Evolutionary conservation across 2,113 vertebrate species (phyloP).

Genomic region (Megalops atlanticus): DNA sequence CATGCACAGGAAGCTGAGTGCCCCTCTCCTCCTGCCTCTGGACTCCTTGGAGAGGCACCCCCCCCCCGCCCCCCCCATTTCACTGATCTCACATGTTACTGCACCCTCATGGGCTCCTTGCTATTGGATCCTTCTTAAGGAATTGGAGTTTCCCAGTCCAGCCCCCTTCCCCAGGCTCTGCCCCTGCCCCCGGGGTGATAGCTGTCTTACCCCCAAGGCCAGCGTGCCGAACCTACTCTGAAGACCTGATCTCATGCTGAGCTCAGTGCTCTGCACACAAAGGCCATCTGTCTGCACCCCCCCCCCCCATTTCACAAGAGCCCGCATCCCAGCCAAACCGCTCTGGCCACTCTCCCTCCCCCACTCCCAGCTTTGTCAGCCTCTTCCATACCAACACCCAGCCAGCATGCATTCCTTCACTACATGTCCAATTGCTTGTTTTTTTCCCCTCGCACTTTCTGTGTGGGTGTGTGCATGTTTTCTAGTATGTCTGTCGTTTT

Average conservation of each 20-base stretch:
- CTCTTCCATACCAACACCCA: constrained; percentile 16
- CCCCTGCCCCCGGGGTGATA: too few species aligned
- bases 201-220: not conserved
- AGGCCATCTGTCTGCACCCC: constrained; percentile 30
- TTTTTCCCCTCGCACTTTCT: not conserved
- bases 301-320: not conserved
- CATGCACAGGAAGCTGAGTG: not conserved
- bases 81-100: too few species aligned
- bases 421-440: not conserved
- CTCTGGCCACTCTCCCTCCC: not conserved
- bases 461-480: not conserved
- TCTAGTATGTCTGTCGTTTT: too few species aligned
- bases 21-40: not conserved
- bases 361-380: constrained; percentile 12
- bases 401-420: constrained; percentile 19
- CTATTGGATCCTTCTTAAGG: too few species aligned
- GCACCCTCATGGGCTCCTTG: not conserved
- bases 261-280: constrained; percentile 16
- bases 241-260: constrained; percentile 20
- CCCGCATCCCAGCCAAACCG: not conserved
- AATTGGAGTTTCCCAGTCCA: not conserved
- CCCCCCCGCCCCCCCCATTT: not conserved
- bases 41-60: not conserved
- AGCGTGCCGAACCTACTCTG: not conserved
- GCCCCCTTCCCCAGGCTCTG: not conserved